Evolutionary conservation across 1,140 invertebrate species (phyloP).

Genomic region (Danaus plexippus): DNA sequence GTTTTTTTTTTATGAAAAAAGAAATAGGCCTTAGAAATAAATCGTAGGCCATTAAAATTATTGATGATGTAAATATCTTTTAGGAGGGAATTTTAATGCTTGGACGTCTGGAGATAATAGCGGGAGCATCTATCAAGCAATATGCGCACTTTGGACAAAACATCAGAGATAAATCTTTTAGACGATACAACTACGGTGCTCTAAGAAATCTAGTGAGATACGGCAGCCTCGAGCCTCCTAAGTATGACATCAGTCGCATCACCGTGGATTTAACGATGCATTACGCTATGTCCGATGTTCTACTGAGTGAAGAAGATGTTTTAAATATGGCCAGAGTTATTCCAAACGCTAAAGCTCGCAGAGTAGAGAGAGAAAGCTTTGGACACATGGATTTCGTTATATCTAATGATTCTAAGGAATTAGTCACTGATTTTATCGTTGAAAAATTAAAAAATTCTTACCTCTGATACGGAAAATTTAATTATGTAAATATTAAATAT

Average conservation of each 20-base stretch:
- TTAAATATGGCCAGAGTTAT: constrained; percentile 45
- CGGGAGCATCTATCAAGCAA: constrained; percentile 46
- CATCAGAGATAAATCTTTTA: constrained; percentile 42
- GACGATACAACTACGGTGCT: constrained; percentile 38
- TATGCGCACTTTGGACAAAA: constrained; percentile 53
- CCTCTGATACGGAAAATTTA: no score
- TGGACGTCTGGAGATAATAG: constrained; percentile 18
- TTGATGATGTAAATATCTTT: not conserved
- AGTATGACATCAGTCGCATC: constrained; percentile 37
- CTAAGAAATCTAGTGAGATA: constrained; percentile 32
- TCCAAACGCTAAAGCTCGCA: constrained; percentile 33
- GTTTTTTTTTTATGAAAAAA: no score
- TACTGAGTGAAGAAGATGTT: constrained; percentile 47
- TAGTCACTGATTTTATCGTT: constrained; percentile 38
- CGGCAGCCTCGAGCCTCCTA: constrained; percentile 29
- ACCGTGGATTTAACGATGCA: constrained; percentile 44
- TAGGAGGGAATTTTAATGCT: constrained; percentile 8
- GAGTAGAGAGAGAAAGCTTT: constrained; percentile 38
- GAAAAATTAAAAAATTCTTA: constrained; percentile 11
- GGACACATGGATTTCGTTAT: constrained; percentile 39
- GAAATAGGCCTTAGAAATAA: no score
- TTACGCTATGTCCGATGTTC: constrained; percentile 40
- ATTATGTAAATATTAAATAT: no score
- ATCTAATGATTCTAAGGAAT: constrained; percentile 35
- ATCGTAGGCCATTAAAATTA: no score